Percentiles rank a stretch among this genome's conserved stretches.
These are phyloP conservation scores for Celastrina argiolus DNA, from an alignment of 2,888 invertebrate genomes.

Conservation along the genomic window DNA sequence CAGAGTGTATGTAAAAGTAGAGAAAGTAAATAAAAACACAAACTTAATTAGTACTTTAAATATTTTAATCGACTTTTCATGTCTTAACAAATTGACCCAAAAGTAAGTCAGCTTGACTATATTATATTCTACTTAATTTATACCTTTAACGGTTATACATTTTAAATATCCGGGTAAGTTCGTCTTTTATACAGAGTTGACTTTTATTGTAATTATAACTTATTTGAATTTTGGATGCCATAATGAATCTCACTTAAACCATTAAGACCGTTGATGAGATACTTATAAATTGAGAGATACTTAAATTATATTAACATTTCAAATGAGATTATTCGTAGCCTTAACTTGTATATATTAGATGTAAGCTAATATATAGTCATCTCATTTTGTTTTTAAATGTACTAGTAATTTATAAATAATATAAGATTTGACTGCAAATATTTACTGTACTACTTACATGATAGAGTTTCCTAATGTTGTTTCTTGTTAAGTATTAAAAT, in stretches of 20 bases:
- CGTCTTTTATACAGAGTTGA: neutral
- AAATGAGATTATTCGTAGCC: constrained; percentile 72
- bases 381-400: constrained; percentile 20
- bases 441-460: neutral
- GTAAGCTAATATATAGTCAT: constrained; percentile 19
- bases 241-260: constrained; percentile 7
- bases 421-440: constrained; percentile 21
- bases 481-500: constrained; percentile 14
- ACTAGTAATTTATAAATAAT: constrained; percentile 21
- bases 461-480: constrained; percentile 21
- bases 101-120: too few species aligned
- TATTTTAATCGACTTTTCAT: neutral
- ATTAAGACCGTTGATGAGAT: neutral
- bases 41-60: neutral
- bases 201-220: neutral
- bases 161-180: neutral
- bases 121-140: too few species aligned
- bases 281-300: constrained; percentile 50
- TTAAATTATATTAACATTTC: constrained; percentile 53
- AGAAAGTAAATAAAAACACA: neutral
- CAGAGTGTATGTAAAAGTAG: too few species aligned
- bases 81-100: too few species aligned
- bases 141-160: too few species aligned
- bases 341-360: constrained; percentile 58
- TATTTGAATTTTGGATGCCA: neutral